A percentile compares a stretch with the other conserved stretches of the same genome.
Conservation (phyloP, 2,797 vertebrate genomes). For the Salmo trutta region DNA sequence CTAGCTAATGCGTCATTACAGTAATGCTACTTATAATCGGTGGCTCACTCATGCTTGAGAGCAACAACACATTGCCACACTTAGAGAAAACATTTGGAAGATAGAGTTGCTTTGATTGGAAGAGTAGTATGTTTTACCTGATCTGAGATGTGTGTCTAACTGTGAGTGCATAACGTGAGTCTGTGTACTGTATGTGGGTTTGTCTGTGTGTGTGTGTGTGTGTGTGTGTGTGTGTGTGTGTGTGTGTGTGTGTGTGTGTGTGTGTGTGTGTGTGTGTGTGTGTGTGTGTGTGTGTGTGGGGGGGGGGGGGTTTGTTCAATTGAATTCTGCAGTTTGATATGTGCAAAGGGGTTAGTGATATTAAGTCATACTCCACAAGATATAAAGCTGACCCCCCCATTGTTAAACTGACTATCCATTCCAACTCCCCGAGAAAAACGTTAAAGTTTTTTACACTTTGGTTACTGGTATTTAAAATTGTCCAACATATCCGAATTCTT, state of each 20-base stretch:
- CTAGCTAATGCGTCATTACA: not conserved
- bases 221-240: slow-evolving; percentile 17
- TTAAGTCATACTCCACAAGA: slow-evolving; percentile 73
- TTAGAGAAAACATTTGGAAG: slow-evolving; percentile 4
- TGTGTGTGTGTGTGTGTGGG: slow-evolving; percentile 30
- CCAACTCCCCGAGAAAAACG: not conserved
- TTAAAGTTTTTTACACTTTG: not conserved
- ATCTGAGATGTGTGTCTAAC: slow-evolving; percentile 69
- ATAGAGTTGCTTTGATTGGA: slow-evolving; percentile 1
- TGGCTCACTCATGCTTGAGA: slow-evolving; percentile 23
- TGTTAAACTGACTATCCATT: slow-evolving; percentile 7
- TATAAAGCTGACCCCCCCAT: slow-evolving; percentile 34
- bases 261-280: slow-evolving; percentile 48
- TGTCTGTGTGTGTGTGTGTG: not conserved
- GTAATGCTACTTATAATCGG: slow-evolving; percentile 19
- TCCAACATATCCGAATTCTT: slow-evolving; percentile 50
- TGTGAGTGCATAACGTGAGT: slow-evolving; percentile 48
- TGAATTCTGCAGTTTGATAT: slow-evolving; percentile 60
- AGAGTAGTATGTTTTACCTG: slow-evolving; percentile 60
- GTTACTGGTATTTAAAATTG: not conserved
- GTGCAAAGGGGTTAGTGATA: slow-evolving; percentile 67
- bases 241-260: slow-evolving; percentile 14
- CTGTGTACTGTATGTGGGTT: slow-evolving; percentile 21
- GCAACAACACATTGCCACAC: slow-evolving; percentile 2
- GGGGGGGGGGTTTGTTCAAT: slow-evolving; percentile 72